phyloP scores from a whole-genome alignment of 2,888 invertebrate genomes.

The Dolichopus griseipennis region DNA sequence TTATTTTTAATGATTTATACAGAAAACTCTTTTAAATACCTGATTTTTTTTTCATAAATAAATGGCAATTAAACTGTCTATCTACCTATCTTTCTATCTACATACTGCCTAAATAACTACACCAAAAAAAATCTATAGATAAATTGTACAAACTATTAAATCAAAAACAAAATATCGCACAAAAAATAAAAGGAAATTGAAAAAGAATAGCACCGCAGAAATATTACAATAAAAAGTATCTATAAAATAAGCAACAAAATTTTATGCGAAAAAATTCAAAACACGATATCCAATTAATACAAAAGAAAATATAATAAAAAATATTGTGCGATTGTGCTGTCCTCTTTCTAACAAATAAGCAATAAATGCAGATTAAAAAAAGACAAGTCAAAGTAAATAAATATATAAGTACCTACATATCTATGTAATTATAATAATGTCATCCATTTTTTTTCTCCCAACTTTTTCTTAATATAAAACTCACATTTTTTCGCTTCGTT shows the following conservation, averaged over 20 bases:
- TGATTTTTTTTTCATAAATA: too few relatives aligned
- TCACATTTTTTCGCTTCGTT: not conserved
- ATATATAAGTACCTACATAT: conserved; percentile 1
- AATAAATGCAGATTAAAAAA: conserved; percentile 6
- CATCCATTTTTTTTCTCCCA: conserved; percentile 2
- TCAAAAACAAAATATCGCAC: not conserved
- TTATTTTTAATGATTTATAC: too few relatives aligned
- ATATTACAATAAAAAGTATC: too few relatives aligned
- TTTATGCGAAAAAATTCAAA: not conserved
- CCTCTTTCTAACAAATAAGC: conserved; percentile 6
- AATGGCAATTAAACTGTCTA: too few relatives aligned
- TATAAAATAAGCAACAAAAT: not conserved
- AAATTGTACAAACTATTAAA: not conserved
- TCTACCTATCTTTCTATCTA: not conserved
- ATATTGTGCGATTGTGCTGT: not conserved
- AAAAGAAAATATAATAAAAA: not conserved
- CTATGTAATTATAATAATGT: conserved; percentile 5
- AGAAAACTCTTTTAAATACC: too few relatives aligned
- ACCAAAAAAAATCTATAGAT: not conserved
- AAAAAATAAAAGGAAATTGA: not conserved
- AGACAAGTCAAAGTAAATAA: conserved; percentile 6
- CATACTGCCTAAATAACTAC: not conserved
- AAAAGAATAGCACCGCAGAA: not conserved
- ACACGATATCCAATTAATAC: conserved; percentile 3
- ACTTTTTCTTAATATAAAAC: not conserved